Conservation (phyloP, 2,113 vertebrate genomes). For the Micromys minutus region DNA sequence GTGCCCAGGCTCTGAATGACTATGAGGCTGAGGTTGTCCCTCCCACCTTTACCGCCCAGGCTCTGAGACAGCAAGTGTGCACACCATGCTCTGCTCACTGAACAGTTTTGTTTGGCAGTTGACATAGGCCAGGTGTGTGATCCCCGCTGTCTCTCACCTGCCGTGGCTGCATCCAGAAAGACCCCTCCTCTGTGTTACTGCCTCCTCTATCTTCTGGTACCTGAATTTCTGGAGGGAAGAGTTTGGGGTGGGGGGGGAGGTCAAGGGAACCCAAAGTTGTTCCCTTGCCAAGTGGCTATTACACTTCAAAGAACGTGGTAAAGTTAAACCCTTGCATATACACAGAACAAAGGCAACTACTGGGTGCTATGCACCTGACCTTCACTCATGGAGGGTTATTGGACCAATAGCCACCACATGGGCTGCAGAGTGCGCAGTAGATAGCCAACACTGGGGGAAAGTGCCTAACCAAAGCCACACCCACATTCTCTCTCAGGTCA, state of each 20-base stretch:
- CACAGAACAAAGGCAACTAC: neutral
- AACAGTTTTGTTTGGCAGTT: no score
- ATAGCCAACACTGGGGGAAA: neutral
- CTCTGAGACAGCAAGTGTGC: neutral
- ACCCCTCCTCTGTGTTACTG: neutral
- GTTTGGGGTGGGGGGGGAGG: neutral
- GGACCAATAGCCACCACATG: neutral
- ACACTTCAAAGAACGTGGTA: neutral
- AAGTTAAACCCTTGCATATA: neutral
- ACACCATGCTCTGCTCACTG: neutral
- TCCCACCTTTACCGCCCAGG: neutral
- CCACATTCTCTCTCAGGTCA: conserved; percentile 56
- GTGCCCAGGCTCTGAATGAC: neutral
- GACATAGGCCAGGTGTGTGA: neutral
- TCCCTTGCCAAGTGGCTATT: neutral
- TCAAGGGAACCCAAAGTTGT: neutral
- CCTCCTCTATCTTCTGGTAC: conserved; percentile 57
- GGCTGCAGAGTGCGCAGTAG: neutral
- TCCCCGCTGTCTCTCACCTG: neutral
- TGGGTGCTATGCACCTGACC: no score
- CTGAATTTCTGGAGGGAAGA: neutral
- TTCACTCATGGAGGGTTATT: neutral
- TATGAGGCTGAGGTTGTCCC: neutral
- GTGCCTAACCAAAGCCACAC: neutral
- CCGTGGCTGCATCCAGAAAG: conserved; percentile 23